A percentile compares a stretch with the other conserved stretches of the same genome.
Evolutionary conservation across 2,888 invertebrate species (phyloP).

Genomic region (Eupithecia subfuscata): DNA sequence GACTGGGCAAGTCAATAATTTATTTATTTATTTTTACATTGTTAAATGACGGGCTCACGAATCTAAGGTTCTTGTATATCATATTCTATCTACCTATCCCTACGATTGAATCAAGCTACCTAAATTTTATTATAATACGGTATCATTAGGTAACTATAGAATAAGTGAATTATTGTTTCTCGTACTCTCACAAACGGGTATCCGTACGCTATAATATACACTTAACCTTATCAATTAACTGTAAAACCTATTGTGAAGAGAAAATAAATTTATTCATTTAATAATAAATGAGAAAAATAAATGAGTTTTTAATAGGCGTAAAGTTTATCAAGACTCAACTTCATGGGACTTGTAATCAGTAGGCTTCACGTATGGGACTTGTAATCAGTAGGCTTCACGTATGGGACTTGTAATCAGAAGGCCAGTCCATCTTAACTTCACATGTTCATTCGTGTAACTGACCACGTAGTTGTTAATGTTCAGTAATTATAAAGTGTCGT

Average conservation of each 20-base stretch:
- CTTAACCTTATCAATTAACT: too few relatives aligned
- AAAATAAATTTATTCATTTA: too few relatives aligned
- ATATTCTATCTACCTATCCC: neutral
- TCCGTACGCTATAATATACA: too few relatives aligned
- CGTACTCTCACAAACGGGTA: too few relatives aligned
- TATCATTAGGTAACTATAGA: neutral
- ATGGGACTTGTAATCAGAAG: neutral
- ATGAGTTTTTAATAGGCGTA: too few relatives aligned
- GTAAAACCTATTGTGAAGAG: too few relatives aligned
- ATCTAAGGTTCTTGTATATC: neutral
- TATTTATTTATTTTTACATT: neutral
- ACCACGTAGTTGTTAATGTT: neutral
- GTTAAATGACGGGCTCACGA: too few relatives aligned
- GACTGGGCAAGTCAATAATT: neutral
- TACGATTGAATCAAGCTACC: neutral
- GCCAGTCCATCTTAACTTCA: neutral
- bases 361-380: neutral
- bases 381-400: neutral
- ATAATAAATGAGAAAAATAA: too few relatives aligned
- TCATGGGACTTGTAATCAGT: too few relatives aligned
- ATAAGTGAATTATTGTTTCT: neutral
- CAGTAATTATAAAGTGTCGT: constrained; percentile 41
- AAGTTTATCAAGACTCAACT: neutral
- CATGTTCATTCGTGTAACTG: neutral
- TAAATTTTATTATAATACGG: neutral